phyloP scores from a whole-genome alignment of 2,888 invertebrate species.

The Cheilosia soror region DNA sequence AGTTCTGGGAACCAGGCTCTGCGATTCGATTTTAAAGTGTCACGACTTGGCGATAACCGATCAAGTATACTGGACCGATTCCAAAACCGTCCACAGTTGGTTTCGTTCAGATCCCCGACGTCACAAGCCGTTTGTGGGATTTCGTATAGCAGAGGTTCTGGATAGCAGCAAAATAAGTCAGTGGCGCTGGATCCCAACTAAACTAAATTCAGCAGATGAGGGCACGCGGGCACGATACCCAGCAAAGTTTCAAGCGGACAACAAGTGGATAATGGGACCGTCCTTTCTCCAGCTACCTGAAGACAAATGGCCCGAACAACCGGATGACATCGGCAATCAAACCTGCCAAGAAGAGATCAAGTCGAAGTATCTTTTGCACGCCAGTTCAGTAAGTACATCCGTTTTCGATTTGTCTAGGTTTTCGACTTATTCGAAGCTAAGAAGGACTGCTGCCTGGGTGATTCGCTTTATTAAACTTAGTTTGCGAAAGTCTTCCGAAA shows the following conservation, averaged over 20 bases:
- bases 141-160: conserved; percentile 74
- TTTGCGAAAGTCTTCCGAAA: background rate
- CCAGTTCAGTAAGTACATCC: background rate
- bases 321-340: background rate
- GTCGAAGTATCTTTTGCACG: background rate
- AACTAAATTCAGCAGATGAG: conserved; percentile 76
- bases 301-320: conserved; percentile 5
- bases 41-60: conserved; percentile 4
- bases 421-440: background rate
- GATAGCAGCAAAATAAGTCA: conserved; percentile 59
- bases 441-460: conserved; percentile 2
- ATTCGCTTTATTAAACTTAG: background rate
- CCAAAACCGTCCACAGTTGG: conserved; percentile 44
- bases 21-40: conserved; percentile 1
- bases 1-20: conserved; percentile 19
- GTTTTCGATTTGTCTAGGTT: background rate
- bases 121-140: conserved; percentile 75
- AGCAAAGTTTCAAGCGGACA: conserved; percentile 3
- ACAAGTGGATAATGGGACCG: conserved; percentile 30
- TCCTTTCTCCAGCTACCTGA: conserved; percentile 1
- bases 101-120: conserved; percentile 17
- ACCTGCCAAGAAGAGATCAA: background rate
- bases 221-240: conserved; percentile 62
- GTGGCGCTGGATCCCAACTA: conserved; percentile 76
- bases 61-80: conserved; percentile 40